Conservation (phyloP, 2,888 invertebrate species). For the Trichopoda pennipes region DNA sequence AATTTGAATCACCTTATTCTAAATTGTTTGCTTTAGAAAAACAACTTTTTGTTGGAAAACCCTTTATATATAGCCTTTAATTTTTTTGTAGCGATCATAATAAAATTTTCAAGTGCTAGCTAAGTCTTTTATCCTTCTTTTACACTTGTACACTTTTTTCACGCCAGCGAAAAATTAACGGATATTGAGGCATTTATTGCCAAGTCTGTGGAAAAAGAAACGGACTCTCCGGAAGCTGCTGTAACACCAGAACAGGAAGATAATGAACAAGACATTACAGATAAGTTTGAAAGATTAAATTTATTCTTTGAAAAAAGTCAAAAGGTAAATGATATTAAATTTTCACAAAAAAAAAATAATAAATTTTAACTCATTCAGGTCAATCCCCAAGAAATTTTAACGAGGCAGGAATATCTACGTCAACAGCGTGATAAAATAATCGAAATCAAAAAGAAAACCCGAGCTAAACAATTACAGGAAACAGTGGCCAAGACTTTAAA, state of each 20-base stretch:
- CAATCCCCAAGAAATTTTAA: slow-evolving; percentile 85
- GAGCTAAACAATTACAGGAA: slow-evolving; percentile 88
- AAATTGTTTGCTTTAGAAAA: too few species aligned
- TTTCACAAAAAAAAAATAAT: neutral
- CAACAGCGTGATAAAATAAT: slow-evolving; percentile 95
- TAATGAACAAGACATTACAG: slow-evolving; percentile 72
- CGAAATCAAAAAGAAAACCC: slow-evolving; percentile 92
- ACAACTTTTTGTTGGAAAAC: too few species aligned
- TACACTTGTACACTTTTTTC: neutral
- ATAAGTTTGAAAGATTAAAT: slow-evolving; percentile 80
- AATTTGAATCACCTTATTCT: too few species aligned
- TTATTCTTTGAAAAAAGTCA: slow-evolving; percentile 79
- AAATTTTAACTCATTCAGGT: slow-evolving; percentile 75
- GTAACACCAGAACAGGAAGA: slow-evolving; percentile 76
- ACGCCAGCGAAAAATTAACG: slow-evolving; percentile 70
- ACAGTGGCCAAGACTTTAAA: slow-evolving; percentile 82
- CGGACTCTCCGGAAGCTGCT: slow-evolving; percentile 75
- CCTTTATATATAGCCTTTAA: too few species aligned
- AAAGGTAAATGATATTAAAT: slow-evolving; percentile 63
- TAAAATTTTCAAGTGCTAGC: too few species aligned
- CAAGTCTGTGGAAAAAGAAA: slow-evolving; percentile 76
- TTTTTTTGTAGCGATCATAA: too few species aligned
- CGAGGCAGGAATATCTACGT: slow-evolving; percentile 91
- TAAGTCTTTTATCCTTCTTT: too few species aligned
- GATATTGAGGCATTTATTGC: slow-evolving; percentile 77